Percentiles rank a stretch among this genome's conserved stretches.
These are phyloP conservation scores for Dendrolimus kikuchii DNA, from an alignment of 1,140 invertebrate genomes.

Conservation along the genomic window DNA sequence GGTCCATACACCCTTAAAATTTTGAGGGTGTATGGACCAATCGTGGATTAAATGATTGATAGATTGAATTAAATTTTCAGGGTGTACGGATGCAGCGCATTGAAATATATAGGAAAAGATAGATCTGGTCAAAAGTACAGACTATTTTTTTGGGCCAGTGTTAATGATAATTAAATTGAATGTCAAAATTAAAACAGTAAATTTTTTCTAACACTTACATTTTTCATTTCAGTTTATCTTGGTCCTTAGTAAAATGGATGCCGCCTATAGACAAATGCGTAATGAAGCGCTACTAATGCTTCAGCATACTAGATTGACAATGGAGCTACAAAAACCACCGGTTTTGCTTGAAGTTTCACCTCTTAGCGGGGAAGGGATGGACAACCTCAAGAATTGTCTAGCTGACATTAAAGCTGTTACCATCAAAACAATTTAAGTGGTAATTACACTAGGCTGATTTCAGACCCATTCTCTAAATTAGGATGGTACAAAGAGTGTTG, in stretches of 20 bases:
- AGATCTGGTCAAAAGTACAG: background rate
- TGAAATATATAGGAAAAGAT: no score
- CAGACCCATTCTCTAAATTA: no score
- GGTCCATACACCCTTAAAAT: no score
- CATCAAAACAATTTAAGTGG: background rate
- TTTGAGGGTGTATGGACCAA: no score
- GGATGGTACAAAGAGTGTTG: no score
- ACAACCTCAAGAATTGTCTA: slow-evolving; percentile 78
- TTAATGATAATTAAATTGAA: background rate
- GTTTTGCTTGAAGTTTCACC: slow-evolving; percentile 81
- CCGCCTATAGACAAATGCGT: slow-evolving; percentile 85
- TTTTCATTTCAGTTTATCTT: slow-evolving; percentile 74
- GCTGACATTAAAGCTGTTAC: slow-evolving; percentile 38
- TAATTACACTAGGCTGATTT: no score
- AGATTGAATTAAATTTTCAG: no score
- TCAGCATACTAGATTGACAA: slow-evolving; percentile 77
- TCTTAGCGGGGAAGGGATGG: slow-evolving; percentile 79
- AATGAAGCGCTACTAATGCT: slow-evolving; percentile 87
- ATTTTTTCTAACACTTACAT: no score
- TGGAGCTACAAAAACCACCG: slow-evolving; percentile 78
- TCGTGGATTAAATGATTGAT: no score
- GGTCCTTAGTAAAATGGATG: slow-evolving; percentile 86
- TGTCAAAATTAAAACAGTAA: background rate
- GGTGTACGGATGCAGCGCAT: no score
- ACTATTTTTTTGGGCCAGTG: background rate